Base-by-base conservation (phyloP, 2,888 invertebrate species). In the Octonoba sinensis region DNA sequence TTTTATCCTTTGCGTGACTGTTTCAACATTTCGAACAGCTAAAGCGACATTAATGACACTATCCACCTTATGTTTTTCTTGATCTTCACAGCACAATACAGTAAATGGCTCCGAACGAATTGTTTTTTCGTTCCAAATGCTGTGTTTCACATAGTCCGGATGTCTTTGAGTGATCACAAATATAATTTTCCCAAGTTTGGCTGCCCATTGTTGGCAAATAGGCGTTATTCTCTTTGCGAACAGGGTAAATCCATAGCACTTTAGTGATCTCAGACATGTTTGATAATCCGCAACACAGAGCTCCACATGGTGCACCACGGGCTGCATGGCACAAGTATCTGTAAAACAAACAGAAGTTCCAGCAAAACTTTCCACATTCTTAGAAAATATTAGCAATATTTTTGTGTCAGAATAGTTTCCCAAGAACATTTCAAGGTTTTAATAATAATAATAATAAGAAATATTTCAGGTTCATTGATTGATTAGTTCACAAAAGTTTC, bases 41-140 rank as follows among this genome's bases (percentile, higher is more conserved):
- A 90, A 84, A n/a, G 88, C 88, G 3, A 89, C 86, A 84, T 90
- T 89, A 82, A 88, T 89, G 0, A 89, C 89, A 18, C 89, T 87
- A 84, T 89, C 88, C 0, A 73, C 49, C 16, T 59, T 24, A 22
- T 78, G 72, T 0, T 6, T 6, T 0, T 4, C 1, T 1, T 47
- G 1, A 15, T 54, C 20, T n/a, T 73, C 57, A n/a, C 77, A 77
- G 18, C 83, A 83, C 3, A 83, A 56, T 0, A 67, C 59, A 16
- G 67, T 72, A 1, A 44, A 56, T 1, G 36, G 24, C 36, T 73
- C 77, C 8, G 16, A 8, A 18, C 59, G 18, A 15, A 51, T 13
- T 3, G 46, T 36, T 36, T 49, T n/a, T 36, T 49, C 13, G 0
- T 18, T n/a, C 36, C 15, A 49, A 8, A 13, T 47, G n/a, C 8